Conservation (phyloP, 2,113 vertebrate genomes). For the Sorex fumeus region DNA sequence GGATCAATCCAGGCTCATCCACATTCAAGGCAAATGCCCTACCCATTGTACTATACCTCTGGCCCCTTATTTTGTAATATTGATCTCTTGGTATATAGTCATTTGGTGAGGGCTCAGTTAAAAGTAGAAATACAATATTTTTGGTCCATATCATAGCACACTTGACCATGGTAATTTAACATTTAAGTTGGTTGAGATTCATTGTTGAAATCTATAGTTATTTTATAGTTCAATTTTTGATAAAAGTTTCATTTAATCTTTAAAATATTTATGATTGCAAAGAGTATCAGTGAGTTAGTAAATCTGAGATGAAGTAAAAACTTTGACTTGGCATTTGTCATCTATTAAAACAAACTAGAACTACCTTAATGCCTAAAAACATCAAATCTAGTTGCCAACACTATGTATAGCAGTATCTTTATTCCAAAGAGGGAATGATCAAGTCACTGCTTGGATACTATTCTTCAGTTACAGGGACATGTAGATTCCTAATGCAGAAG, state of each 20-base stretch:
- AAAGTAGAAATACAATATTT: not conserved
- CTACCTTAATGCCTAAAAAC: not conserved
- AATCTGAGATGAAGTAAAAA: not conserved
- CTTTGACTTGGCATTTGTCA: not conserved
- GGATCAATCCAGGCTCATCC: too few relatives aligned
- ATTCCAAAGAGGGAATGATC: not conserved
- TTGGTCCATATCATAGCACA: not conserved
- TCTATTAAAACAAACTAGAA: conserved; percentile 22
- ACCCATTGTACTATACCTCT: too few relatives aligned
- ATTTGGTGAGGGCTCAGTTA: not conserved
- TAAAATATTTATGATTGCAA: not conserved
- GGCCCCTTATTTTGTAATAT: not conserved
- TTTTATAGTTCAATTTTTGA: conserved; percentile 16
- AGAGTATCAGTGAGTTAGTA: not conserved
- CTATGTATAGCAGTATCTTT: not conserved
- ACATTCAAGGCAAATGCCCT: too few relatives aligned
- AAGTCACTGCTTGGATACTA: not conserved
- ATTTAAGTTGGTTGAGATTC: not conserved
- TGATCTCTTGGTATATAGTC: not conserved
- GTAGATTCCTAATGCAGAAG: not conserved
- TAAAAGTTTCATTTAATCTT: not conserved
- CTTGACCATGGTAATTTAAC: not conserved
- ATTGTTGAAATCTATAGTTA: conserved; percentile 21
- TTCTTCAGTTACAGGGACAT: not conserved
- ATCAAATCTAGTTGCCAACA: not conserved